Evolutionary conservation across 2,888 invertebrate genomes (phyloP).

Genomic region (Tryphoninae sp.): DNA sequence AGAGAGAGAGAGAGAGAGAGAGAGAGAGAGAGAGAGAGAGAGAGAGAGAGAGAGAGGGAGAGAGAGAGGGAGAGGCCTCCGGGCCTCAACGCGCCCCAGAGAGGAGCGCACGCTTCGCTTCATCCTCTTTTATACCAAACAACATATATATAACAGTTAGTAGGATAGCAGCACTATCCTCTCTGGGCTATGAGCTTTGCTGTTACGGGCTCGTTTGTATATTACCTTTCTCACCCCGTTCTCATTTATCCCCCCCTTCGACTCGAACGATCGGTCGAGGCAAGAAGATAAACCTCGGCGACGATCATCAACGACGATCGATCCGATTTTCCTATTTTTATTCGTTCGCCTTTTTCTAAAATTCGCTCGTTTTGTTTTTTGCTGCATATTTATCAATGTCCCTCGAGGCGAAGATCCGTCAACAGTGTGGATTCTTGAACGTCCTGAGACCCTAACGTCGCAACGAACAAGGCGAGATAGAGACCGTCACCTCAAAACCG

Average conservation of each 20-base stretch:
- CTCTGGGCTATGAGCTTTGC: slow-evolving; percentile 35
- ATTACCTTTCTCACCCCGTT: slow-evolving; percentile 10
- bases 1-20: slow-evolving; percentile 17
- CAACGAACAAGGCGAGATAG: slow-evolving; percentile 7
- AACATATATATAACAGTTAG: slow-evolving; percentile 25
- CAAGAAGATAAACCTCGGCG: slow-evolving; percentile 3
- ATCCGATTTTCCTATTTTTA: slow-evolving; percentile 21
- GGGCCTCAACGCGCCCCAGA: slow-evolving; percentile 47
- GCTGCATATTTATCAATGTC: slow-evolving; percentile 32
- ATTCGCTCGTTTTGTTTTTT: not conserved
- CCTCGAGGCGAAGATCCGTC: slow-evolving; percentile 37
- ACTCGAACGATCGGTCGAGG: not conserved
- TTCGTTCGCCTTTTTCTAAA: not conserved
- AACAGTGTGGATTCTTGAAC: slow-evolving; percentile 5
- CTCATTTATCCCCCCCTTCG: slow-evolving; percentile 11
- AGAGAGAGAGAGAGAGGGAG: slow-evolving; percentile 15
- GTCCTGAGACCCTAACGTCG: not conserved
- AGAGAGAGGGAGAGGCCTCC: slow-evolving; percentile 45
- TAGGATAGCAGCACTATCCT: slow-evolving; percentile 9
- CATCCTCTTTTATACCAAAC: slow-evolving; percentile 42
- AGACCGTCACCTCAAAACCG: slow-evolving; percentile 31
- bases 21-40: slow-evolving; percentile 28
- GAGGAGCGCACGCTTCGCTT: slow-evolving; percentile 56
- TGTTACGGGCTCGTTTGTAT: not conserved
- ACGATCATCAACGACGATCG: slow-evolving; percentile 12